These are phyloP conservation scores for Drosophila leonis DNA, from an alignment of 2,888 invertebrate genomes.

Conservation along the genomic window DNA sequence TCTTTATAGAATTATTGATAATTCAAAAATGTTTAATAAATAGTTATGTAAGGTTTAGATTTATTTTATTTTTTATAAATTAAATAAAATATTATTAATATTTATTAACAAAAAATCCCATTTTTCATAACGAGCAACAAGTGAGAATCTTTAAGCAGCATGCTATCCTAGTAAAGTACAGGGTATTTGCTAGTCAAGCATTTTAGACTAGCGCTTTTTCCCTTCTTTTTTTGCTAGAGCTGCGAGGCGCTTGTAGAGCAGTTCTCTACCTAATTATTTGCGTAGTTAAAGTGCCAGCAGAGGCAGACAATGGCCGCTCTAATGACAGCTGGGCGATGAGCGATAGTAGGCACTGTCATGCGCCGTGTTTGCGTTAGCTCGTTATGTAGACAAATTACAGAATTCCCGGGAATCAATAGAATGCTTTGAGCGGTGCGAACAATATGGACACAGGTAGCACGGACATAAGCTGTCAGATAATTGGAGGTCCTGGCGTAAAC, in stretches of 20 bases:
- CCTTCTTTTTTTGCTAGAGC: constrained; percentile 27
- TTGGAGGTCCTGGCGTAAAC: constrained; percentile 30
- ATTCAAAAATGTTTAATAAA: no score
- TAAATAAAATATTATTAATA: no score
- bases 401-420: constrained; percentile 55
- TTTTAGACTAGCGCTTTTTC: neutral
- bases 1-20: neutral
- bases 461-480: constrained; percentile 30
- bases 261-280: constrained; percentile 72
- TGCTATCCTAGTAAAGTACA: neutral
- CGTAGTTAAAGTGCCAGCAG: constrained; percentile 60
- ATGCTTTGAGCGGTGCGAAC: constrained; percentile 4
- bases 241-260: constrained; percentile 34
- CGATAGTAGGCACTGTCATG: constrained; percentile 12
- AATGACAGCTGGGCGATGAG: constrained; percentile 49
- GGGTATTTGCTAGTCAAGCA: neutral
- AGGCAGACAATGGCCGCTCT: constrained; percentile 53
- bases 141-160: neutral
- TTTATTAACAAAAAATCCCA: no score
- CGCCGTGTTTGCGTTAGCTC: constrained; percentile 39
- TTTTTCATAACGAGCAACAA: no score
- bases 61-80: neutral
- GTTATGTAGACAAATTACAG: constrained; percentile 50
- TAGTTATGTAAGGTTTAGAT: no score
- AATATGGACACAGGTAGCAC: constrained; percentile 16